A percentile compares a stretch with the other conserved stretches of the same genome.
These are phyloP conservation scores for Oriolus oriolus DNA, from an alignment of 2,113 vertebrate species.

Conservation along the genomic window DNA sequence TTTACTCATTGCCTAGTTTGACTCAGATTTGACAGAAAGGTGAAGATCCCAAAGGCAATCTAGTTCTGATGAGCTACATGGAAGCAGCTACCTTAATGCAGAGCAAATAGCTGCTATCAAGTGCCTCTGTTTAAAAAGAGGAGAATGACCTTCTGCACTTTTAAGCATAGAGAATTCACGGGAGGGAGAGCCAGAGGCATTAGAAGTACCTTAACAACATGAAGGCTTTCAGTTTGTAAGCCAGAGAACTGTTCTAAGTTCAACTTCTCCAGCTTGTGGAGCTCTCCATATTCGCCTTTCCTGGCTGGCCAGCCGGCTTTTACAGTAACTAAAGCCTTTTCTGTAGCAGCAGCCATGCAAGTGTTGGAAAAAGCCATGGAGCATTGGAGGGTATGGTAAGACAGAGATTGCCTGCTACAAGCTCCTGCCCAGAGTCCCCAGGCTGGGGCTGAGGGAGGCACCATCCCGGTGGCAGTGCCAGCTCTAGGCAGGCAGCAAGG, in stretches of 20 bases:
- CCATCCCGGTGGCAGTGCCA: fast-evolving
- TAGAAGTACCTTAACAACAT: background rate
- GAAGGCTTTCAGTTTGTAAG: background rate
- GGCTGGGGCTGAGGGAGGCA: background rate
- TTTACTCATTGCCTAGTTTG: background rate
- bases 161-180: background rate
- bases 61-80: background rate
- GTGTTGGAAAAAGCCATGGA: background rate
- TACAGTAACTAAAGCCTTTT: background rate
- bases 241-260: background rate
- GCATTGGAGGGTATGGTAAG: background rate
- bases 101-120: background rate
- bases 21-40: background rate
- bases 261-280: background rate
- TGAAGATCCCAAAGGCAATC: background rate
- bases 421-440: background rate
- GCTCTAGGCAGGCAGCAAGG: background rate
- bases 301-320: background rate
- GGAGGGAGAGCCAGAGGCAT: background rate
- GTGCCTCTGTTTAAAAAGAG: background rate
- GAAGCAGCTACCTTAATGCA: background rate
- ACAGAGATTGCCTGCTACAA: background rate
- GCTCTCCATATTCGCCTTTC: fast-evolving
- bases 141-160: background rate
- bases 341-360: background rate